phyloP scores from a whole-genome alignment of 2,888 invertebrate species.

The Meganola albula region DNA sequence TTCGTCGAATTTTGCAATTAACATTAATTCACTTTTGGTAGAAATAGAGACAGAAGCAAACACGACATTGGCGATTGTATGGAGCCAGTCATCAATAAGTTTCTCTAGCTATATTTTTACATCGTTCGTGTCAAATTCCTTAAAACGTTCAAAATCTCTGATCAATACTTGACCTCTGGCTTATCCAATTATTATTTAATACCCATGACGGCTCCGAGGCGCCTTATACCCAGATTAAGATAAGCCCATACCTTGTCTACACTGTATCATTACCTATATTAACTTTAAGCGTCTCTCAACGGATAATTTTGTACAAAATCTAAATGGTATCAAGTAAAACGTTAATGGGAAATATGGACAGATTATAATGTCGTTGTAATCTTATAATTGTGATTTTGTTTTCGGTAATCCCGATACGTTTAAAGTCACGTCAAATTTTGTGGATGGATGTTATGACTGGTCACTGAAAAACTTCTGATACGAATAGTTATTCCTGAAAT shows the following conservation, averaged over 20 bases:
- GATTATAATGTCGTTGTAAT: slow-evolving; percentile 53
- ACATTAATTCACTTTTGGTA: too few relatives aligned
- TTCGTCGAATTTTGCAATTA: too few relatives aligned
- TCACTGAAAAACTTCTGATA: too few relatives aligned
- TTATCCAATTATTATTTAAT: slow-evolving; percentile 73
- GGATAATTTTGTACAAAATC: slow-evolving; percentile 54
- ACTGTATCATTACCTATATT: slow-evolving; percentile 63
- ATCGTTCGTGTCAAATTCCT: slow-evolving; percentile 17
- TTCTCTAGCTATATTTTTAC: slow-evolving; percentile 7
- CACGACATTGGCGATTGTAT: too few relatives aligned
- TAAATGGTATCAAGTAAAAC: slow-evolving; percentile 65
- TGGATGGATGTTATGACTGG: too few relatives aligned
- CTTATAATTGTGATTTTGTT: slow-evolving; percentile 19
- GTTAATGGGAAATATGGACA: slow-evolving; percentile 44
- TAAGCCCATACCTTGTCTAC: slow-evolving; percentile 54
- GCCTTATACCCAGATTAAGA: slow-evolving; percentile 69
- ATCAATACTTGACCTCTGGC: slow-evolving; percentile 59
- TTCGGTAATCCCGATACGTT: too few relatives aligned
- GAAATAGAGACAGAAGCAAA: too few relatives aligned
- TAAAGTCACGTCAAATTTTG: too few relatives aligned
- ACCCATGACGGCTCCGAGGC: slow-evolving; percentile 55
- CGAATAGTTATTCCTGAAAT: too few relatives aligned
- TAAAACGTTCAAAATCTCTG: slow-evolving; percentile 33
- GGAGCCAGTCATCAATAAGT: too few relatives aligned
- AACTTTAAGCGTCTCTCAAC: slow-evolving; percentile 42